phyloP scores from a whole-genome alignment of 53 echinoderm and acorn worm species.

The Holothuria leucospilota region DNA sequence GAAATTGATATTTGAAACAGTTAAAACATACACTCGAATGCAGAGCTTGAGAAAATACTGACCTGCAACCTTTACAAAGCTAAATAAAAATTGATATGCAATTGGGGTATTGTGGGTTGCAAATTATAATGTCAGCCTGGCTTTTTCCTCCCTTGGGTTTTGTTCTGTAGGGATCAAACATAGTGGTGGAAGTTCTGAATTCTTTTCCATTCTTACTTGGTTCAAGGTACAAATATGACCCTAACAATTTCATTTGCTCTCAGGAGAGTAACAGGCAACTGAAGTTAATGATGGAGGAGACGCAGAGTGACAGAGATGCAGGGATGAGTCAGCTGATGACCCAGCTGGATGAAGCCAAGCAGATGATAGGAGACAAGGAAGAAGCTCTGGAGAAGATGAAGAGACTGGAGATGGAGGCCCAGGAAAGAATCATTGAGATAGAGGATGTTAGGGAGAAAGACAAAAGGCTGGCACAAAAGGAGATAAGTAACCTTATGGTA shows the following conservation, averaged over 20 bases:
- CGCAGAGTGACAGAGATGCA: neutral
- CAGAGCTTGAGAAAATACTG: too few relatives aligned
- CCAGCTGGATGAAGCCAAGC: constrained; percentile 6
- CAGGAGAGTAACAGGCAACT: constrained; percentile 18
- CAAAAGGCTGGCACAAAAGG: constrained; percentile 53
- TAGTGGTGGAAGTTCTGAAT: too few relatives aligned
- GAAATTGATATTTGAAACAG: too few relatives aligned
- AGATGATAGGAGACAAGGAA: constrained; percentile 3
- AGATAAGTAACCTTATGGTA: constrained; percentile 15
- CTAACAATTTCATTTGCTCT: neutral
- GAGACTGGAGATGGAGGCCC: constrained; percentile 44
- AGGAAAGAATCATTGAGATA: constrained; percentile 77
- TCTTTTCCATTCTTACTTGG: too few relatives aligned
- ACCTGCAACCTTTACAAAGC: too few relatives aligned
- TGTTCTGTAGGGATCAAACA: too few relatives aligned
- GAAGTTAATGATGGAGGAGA: neutral
- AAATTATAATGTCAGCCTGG: too few relatives aligned
- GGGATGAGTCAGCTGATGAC: constrained; percentile 2
- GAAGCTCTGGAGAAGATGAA: constrained; percentile 9
- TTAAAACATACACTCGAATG: too few relatives aligned
- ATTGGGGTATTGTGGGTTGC: too few relatives aligned
- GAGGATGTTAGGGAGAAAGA: constrained; percentile 57
- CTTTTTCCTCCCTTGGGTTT: too few relatives aligned
- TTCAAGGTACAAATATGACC: too few relatives aligned
- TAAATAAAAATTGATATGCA: too few relatives aligned